Conservation (phyloP, 2,113 vertebrate genomes). For the Apeltes quadracus region DNA sequence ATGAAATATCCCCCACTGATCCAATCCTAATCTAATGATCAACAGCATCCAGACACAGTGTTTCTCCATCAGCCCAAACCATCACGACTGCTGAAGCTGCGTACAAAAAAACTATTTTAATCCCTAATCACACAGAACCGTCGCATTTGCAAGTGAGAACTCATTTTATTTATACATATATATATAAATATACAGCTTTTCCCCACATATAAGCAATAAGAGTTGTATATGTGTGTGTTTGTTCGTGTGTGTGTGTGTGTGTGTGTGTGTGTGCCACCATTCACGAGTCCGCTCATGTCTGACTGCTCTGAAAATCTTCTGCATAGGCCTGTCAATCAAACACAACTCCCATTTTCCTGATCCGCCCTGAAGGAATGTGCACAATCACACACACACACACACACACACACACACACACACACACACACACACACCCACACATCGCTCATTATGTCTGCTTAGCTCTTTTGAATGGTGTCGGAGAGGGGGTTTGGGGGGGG, state of each 20-base stretch:
- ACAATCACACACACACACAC: not conserved
- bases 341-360: slow-evolving; percentile 14
- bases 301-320: slow-evolving; percentile 22
- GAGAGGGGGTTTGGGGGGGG: slow-evolving; percentile 31
- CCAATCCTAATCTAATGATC: slow-evolving; percentile 5
- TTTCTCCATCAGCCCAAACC: slow-evolving; percentile 6
- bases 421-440: slow-evolving; percentile 14
- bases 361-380: slow-evolving; percentile 22
- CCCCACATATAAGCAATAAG: not conserved
- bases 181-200: too few relatives aligned
- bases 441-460: slow-evolving; percentile 68
- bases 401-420: slow-evolving; percentile 27
- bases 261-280: not conserved
- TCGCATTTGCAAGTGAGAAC: not conserved
- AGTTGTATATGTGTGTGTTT: not conserved
- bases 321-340: slow-evolving; percentile 21
- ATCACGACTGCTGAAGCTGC: not conserved
- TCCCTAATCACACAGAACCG: not conserved
- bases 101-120: not conserved
- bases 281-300: not conserved
- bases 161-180: not conserved
- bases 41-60: slow-evolving; percentile 11
- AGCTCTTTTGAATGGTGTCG: slow-evolving; percentile 53
- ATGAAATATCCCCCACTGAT: not conserved
- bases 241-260: not conserved